Evolutionary conservation across 1,140 invertebrate species (phyloP).

Genomic region (Diprion similis): DNA sequence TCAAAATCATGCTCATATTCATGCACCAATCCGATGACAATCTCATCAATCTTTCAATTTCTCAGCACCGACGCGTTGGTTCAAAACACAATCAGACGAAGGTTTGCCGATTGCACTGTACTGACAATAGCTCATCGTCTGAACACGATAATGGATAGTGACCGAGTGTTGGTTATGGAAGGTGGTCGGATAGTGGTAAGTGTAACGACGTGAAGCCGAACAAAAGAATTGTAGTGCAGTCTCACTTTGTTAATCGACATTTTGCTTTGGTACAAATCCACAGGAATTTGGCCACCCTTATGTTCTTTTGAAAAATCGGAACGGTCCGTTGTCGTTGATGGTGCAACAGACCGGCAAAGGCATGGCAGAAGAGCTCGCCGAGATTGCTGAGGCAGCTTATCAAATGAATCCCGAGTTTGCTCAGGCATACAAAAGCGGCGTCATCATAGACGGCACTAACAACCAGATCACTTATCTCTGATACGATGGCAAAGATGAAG

Average conservation of each 20-base stretch:
- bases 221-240: no score
- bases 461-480: no score
- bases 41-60: no score
- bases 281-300: slow-evolving; percentile 68
- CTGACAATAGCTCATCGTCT: slow-evolving; percentile 80
- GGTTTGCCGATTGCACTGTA: slow-evolving; percentile 65
- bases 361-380: slow-evolving; percentile 52
- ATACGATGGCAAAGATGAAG: no score
- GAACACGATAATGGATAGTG: slow-evolving; percentile 71
- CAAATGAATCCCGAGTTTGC: no score
- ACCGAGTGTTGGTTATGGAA: slow-evolving; percentile 73
- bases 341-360: slow-evolving; percentile 59
- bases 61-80: slow-evolving; percentile 58
- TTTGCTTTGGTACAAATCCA: no score
- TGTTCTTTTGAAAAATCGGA: slow-evolving; percentile 58
- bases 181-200: slow-evolving; percentile 63
- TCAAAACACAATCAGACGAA: slow-evolving; percentile 60
- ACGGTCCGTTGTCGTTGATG: slow-evolving; percentile 55
- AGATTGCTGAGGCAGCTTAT: slow-evolving; percentile 51
- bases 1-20: no score
- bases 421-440: no score
- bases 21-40: no score
- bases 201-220: no score
- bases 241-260: no score
- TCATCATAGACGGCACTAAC: no score